Evolutionary conservation across 2,113 vertebrate genomes (phyloP).

Genomic region (Mirounga angustirostris): DNA sequence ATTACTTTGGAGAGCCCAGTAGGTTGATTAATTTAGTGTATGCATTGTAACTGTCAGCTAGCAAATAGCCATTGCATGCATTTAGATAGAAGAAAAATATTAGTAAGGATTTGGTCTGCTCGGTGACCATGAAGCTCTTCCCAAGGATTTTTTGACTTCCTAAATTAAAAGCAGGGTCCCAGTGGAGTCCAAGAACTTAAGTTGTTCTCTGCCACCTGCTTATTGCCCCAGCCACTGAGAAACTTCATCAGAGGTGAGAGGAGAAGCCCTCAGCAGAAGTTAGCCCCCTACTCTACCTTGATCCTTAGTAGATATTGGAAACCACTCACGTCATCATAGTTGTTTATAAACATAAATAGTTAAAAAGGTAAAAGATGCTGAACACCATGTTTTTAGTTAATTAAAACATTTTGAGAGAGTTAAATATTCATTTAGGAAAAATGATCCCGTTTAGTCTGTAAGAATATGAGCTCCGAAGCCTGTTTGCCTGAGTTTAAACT

Average conservation of each 20-base stretch:
- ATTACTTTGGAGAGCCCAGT: neutral
- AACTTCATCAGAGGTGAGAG: neutral
- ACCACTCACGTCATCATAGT: neutral
- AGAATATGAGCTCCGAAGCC: neutral
- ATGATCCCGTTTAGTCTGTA: neutral
- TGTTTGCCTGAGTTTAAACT: neutral
- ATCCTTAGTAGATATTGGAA: neutral
- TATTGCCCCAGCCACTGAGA: neutral
- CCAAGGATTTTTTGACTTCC: neutral
- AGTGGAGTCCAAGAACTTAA: neutral
- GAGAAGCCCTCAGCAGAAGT: neutral
- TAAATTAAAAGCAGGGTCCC: neutral
- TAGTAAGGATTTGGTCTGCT: neutral
- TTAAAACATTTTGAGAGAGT: slow-evolving; percentile 27
- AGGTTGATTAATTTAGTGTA: neutral
- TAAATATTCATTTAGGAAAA: slow-evolving; percentile 33
- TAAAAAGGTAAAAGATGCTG: neutral
- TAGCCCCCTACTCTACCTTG: neutral
- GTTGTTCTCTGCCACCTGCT: neutral
- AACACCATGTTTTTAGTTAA: neutral
- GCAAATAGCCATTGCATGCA: neutral
- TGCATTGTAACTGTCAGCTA: neutral
- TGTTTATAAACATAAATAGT: neutral
- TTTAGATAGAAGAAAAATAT: neutral
- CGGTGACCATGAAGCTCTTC: neutral